Evolutionary conservation across 1,140 invertebrate species (phyloP).

Genomic region (Augochlora pura): DNA sequence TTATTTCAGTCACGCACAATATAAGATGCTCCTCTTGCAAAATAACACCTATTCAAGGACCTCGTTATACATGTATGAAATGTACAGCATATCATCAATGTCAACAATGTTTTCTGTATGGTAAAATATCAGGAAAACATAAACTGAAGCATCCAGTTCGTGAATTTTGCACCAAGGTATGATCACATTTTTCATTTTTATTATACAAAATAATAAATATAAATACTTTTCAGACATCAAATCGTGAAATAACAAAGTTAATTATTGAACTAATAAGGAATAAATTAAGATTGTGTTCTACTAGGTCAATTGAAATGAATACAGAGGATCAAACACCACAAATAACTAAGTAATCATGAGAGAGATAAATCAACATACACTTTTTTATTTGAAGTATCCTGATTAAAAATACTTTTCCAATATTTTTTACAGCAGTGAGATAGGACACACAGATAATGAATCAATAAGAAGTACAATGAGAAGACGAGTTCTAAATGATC

Average conservation of each 20-base stretch:
- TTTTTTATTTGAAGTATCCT: constrained; percentile 5
- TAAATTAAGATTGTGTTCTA: constrained; percentile 76
- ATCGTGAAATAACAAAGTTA: constrained; percentile 79
- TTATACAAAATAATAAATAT: constrained; percentile 38
- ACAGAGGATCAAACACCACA: constrained; percentile 67
- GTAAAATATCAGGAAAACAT: constrained; percentile 85
- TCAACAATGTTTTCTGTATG: constrained; percentile 90
- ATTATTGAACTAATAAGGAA: constrained; percentile 79
- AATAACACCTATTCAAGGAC: constrained; percentile 80
- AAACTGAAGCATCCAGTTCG: constrained; percentile 89
- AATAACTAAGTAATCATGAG: constrained; percentile 46
- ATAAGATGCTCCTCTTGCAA: constrained; percentile 83
- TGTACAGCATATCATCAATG: constrained; percentile 90
- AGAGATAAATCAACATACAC: background rate
- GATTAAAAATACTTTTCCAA: constrained; percentile 4
- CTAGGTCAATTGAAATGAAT: constrained; percentile 59
- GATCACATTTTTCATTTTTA: constrained; percentile 17
- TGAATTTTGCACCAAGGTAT: constrained; percentile 87
- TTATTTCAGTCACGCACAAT: constrained; percentile 80
- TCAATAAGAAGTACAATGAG: constrained; percentile 72
- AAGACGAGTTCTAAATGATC: constrained; percentile 74
- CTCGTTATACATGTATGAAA: constrained; percentile 86
- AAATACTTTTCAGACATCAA: constrained; percentile 75
- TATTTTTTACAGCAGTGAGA: constrained; percentile 64
- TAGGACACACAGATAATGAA: constrained; percentile 58